These are phyloP conservation scores for Stomorhina lunata DNA, from an alignment of 2,888 invertebrate genomes.

Conservation along the genomic window DNA sequence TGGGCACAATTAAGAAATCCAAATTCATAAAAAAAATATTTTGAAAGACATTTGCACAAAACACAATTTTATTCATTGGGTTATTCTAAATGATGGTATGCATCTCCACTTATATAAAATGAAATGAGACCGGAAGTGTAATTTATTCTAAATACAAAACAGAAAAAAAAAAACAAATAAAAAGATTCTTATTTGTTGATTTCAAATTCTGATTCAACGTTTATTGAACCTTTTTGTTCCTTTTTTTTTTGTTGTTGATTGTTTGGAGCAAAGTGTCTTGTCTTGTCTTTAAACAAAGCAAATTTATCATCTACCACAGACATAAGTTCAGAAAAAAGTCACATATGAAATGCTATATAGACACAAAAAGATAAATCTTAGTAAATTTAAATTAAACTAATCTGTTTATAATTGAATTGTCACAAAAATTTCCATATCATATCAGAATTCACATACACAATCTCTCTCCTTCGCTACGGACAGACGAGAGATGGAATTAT, in stretches of 20 bases:
- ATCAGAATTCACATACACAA: conserved; percentile 12
- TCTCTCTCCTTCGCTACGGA: background rate
- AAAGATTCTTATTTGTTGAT: conserved; percentile 35
- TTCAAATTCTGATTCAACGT: conserved; percentile 20
- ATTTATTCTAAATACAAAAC: conserved; percentile 15
- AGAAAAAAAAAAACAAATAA: conserved; percentile 21
- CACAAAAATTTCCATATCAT: conserved; percentile 51
- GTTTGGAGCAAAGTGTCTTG: conserved; percentile 1
- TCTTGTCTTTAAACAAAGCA: conserved; percentile 25
- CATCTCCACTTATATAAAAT: background rate
- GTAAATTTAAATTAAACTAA: conserved; percentile 61
- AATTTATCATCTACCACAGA: conserved; percentile 12
- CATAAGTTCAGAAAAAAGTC: background rate
- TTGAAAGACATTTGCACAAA: no score
- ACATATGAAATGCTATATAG: background rate
- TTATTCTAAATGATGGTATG: background rate
- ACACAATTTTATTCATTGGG: conserved; percentile 26
- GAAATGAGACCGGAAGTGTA: conserved; percentile 51
- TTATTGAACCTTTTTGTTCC: conserved; percentile 33
- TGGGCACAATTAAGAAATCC: no score
- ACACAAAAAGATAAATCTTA: conserved; percentile 18
- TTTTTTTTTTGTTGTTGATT: background rate
- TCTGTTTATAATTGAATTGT: conserved; percentile 63
- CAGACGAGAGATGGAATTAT: background rate
- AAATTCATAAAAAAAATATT: background rate